Conservation (phyloP, 2,797 vertebrate species). For the Tenualosa ilisha region DNA sequence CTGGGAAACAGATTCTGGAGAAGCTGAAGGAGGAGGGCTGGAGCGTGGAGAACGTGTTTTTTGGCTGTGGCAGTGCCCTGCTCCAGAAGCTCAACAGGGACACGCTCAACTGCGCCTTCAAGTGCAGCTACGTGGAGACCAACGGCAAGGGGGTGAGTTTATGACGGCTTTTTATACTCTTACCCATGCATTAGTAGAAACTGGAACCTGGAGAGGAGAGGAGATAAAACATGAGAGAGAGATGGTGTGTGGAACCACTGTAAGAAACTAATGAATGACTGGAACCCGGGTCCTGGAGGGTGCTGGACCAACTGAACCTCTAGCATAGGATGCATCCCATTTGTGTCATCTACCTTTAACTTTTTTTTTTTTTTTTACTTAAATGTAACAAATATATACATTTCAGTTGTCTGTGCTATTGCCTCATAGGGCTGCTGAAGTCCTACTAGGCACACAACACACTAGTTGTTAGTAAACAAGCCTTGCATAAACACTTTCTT, state of each 20-base stretch:
- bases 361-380: too few relatives aligned
- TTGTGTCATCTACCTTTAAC: not conserved
- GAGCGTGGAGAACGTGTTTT: conserved; percentile 77
- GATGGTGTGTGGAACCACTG: too few relatives aligned
- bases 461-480: too few relatives aligned
- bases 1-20: conserved; percentile 66
- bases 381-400: too few relatives aligned
- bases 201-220: too few relatives aligned
- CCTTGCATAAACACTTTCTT: not conserved
- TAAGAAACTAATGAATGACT: too few relatives aligned
- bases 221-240: too few relatives aligned
- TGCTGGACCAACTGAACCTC: too few relatives aligned
- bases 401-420: not conserved
- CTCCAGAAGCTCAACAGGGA: conserved; percentile 81
- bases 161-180: not conserved
- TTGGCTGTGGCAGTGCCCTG: conserved; percentile 76
- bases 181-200: too few relatives aligned
- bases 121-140: conserved; percentile 79
- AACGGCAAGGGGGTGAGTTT: conserved; percentile 73
- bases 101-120: conserved; percentile 78
- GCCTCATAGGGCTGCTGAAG: not conserved
- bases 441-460: not conserved
- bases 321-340: not conserved
- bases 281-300: too few relatives aligned
- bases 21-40: conserved; percentile 74